Conservation (phyloP, 2,888 invertebrate species). For the Cremastobaeus sp. region DNA sequence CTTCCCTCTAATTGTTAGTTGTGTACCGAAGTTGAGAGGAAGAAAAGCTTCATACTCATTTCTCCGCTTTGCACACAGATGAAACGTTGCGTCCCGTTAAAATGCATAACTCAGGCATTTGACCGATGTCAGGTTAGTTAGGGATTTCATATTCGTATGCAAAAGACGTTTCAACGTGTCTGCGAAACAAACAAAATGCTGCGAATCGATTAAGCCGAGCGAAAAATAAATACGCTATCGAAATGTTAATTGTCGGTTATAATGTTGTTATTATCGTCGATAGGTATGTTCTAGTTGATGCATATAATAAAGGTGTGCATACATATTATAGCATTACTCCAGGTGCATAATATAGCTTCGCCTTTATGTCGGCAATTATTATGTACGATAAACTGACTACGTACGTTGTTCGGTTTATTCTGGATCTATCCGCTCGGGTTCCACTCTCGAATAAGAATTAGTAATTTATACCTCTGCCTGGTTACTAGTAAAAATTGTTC, state of each 20-base stretch:
- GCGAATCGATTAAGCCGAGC: background rate
- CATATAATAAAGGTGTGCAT: constrained; percentile 39
- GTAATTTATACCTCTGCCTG: constrained; percentile 77
- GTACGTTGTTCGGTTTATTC: constrained; percentile 16
- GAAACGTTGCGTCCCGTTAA: background rate
- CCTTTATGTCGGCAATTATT: constrained; percentile 56
- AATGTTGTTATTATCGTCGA: constrained; percentile 53
- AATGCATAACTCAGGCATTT: too few species aligned
- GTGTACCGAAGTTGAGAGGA: constrained; percentile 8
- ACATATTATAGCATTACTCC: constrained; percentile 50
- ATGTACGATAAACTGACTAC: constrained; percentile 48
- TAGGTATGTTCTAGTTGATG: constrained; percentile 37
- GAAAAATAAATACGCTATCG: constrained; percentile 23
- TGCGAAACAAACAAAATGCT: too few species aligned
- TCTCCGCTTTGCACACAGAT: background rate
- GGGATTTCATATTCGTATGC: background rate
- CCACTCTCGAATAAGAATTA: constrained; percentile 66
- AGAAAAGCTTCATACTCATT: background rate
- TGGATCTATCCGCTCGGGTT: too few species aligned
- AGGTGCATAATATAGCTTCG: constrained; percentile 48
- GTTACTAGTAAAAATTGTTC: constrained; percentile 76
- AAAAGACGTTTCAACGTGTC: too few species aligned
- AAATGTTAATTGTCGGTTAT: constrained; percentile 50
- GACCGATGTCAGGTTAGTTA: too few species aligned
- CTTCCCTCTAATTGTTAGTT: constrained; percentile 31